Percentiles rank a stretch among this genome's conserved stretches.
phyloP scores from a whole-genome alignment of 2,797 vertebrate genomes.

The Myotis findleyi region DNA sequence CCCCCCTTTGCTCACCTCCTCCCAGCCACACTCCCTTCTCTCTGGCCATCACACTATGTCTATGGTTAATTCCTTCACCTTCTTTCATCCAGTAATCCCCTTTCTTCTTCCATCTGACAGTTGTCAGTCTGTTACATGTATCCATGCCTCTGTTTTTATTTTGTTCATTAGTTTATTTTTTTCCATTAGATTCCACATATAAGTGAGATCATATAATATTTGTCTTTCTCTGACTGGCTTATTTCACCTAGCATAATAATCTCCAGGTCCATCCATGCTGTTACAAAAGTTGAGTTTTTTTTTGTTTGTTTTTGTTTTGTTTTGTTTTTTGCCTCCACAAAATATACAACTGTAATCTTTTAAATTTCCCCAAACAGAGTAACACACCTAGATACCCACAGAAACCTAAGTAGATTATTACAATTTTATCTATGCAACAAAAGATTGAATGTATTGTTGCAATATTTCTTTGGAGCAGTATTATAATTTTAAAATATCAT shows the following conservation, averaged over 20 bases:
- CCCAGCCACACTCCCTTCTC: not conserved
- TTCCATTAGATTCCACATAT: not conserved
- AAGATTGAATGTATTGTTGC: not conserved
- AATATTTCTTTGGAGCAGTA: not conserved
- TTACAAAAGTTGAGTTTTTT: not conserved
- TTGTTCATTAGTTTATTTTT: not conserved
- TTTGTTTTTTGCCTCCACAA: not conserved
- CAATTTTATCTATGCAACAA: not conserved
- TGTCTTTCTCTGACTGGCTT: not conserved
- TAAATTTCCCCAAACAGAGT: not conserved
- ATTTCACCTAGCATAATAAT: not conserved
- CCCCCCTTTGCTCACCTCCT: not conserved
- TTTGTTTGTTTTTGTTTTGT: too few relatives aligned
- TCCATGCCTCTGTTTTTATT: not conserved
- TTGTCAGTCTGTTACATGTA: not conserved
- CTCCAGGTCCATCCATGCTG: not conserved
- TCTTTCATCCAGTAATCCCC: too few relatives aligned
- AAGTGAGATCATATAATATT: not conserved
- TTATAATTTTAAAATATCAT: slow-evolving; percentile 2
- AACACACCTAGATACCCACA: not conserved
- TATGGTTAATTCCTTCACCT: too few relatives aligned
- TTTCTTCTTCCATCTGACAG: too few relatives aligned
- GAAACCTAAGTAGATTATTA: not conserved
- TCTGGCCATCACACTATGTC: not conserved
- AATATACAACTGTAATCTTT: not conserved